Evolutionary conservation across 1,140 invertebrate species (phyloP), one percentile per base, ranked within the genome.

Genomic region (Drosophila hydei): DNA sequence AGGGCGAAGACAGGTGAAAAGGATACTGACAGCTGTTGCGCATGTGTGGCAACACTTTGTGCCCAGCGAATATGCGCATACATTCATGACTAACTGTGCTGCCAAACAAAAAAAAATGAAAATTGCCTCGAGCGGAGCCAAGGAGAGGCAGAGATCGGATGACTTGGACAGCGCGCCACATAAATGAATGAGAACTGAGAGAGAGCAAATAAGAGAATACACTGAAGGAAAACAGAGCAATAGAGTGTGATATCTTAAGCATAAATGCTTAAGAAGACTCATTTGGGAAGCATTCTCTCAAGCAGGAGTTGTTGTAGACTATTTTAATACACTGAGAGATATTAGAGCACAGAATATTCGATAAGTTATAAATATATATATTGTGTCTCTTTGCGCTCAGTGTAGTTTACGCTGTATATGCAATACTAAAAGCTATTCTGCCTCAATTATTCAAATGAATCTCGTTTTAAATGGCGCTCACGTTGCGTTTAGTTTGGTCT

Each of bases 41-140:
- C 68, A 72, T 75, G 72, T 75, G 72, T 9, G 42, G 68, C 69
- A 65, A 71, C 69, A 72, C 54, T 47, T 59, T 18, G 9, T 14
- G 23, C 4, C 45, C 18, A 43, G 8, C 43, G 43, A 21, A 4
- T 33, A 11, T 11, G 9, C 9, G 11, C 30, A 33, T 33, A 33
- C 30, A 33, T 33, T 2, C 30, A 33, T 33, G 30, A 33, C 30
- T 33, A 51, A 52, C 27, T 65, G 54, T 52, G 54, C 61, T 72
- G 62, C 30, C 12, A 11, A 33, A 2, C 30, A 11, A 33, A 11
- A 33, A 72, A 36, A 72, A 59, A 72, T 67, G 62, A 67, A 62
- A 65, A 36, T 38, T 11, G 54, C 69, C 54, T 36, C 23, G n/a
- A 42, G 69, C 38, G 38, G 33, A 36, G 14, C 36, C 6, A 38